These are phyloP conservation scores for Stichopus chloronotus DNA, from an alignment of 35 echinoderm and acorn worm species.

Conservation along the genomic window DNA sequence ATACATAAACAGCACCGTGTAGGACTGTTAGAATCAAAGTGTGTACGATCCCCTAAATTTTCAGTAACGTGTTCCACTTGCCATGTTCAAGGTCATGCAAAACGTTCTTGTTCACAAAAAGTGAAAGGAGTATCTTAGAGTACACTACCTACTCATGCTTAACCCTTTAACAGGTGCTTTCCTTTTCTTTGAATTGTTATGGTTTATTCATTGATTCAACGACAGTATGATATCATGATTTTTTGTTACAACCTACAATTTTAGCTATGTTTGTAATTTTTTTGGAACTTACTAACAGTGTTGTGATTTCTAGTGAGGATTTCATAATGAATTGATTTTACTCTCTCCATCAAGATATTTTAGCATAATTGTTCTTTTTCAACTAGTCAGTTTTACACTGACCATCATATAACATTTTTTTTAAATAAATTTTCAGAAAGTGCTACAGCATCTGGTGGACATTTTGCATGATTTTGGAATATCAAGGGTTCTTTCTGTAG, in stretches of 20 bases:
- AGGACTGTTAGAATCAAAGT: not conserved
- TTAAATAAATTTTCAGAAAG: too few species aligned
- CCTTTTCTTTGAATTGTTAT: not conserved
- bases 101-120: conserved; percentile 9
- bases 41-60: not conserved
- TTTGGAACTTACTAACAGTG: too few species aligned
- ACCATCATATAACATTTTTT: too few species aligned
- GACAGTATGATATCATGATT: not conserved
- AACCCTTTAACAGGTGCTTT: not conserved
- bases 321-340: too few species aligned
- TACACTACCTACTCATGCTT: not conserved
- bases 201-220: not conserved
- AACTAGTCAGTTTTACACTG: too few species aligned
- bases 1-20: conserved; percentile 41
- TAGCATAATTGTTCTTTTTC: too few species aligned
- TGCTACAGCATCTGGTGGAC: too few species aligned
- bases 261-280: too few species aligned
- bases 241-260: not conserved
- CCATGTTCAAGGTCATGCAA: not conserved
- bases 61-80: conserved; percentile 29
- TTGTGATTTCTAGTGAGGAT: too few species aligned
- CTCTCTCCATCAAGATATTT: too few species aligned
- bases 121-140: not conserved
- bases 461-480: too few species aligned
- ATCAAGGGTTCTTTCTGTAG: too few species aligned